Evolutionary conservation across 2,797 vertebrate species (phyloP).

Genomic region (Chromobotia macracanthus): DNA sequence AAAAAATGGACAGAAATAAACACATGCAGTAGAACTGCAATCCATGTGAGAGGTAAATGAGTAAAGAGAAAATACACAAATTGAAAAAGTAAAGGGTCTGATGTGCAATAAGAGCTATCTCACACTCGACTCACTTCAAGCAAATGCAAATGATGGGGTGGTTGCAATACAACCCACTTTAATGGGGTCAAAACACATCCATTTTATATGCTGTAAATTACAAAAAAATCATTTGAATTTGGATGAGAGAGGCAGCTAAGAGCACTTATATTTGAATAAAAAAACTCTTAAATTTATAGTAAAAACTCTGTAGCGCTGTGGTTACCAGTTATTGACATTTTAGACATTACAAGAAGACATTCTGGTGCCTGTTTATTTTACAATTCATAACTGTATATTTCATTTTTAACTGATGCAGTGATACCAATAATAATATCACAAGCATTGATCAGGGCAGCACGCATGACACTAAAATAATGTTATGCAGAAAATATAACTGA

Average conservation of each 20-base stretch:
- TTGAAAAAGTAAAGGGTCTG: constrained; percentile 55
- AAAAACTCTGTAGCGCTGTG: no score
- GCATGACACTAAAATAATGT: no score
- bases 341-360: neutral
- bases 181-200: constrained; percentile 34
- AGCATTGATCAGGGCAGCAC: no score
- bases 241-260: no score
- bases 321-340: neutral
- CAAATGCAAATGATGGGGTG: constrained; percentile 66
- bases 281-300: no score
- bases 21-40: constrained; percentile 39
- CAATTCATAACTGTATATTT: neutral
- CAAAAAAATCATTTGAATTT: constrained; percentile 8
- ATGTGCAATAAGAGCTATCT: constrained; percentile 63
- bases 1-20: constrained; percentile 3
- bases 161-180: constrained; percentile 55
- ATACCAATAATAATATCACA: no score
- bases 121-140: constrained; percentile 68
- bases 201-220: constrained; percentile 38
- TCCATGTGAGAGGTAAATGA: constrained; percentile 46
- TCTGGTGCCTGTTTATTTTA: neutral
- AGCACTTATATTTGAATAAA: no score
- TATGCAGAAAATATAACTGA: no score
- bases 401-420: neutral
- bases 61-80: constrained; percentile 14